These are phyloP conservation scores for Drosophila eugracilis DNA, from an alignment of 1,140 invertebrate species.

Conservation along the genomic window DNA sequence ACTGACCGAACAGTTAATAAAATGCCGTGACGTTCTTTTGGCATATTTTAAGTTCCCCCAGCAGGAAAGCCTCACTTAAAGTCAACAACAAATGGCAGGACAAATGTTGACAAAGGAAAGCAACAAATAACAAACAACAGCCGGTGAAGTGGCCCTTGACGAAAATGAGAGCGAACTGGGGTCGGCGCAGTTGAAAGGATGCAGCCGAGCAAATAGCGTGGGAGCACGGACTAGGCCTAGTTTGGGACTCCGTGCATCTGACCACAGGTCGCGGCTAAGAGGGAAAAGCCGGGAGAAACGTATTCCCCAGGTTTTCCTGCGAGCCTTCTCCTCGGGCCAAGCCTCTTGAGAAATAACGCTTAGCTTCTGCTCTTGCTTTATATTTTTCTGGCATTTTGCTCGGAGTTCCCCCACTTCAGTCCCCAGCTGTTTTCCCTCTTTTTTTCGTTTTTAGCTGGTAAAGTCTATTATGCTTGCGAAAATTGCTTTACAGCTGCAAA, in stretches of 20 bases:
- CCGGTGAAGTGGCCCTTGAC: conserved; percentile 50
- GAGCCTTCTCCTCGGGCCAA: conserved; percentile 8
- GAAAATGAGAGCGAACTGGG: conserved; percentile 51
- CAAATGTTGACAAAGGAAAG: conserved; percentile 66
- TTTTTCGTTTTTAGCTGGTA: conserved; percentile 55
- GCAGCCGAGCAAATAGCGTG: conserved; percentile 43
- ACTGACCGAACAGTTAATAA: conserved; percentile 16
- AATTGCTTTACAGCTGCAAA: conserved; percentile 80
- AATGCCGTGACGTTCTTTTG: conserved; percentile 11
- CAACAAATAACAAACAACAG: conserved; percentile 54
- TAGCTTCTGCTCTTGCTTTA: conserved; percentile 54
- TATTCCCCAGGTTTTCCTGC: conserved; percentile 51
- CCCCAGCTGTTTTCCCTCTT: conserved; percentile 21
- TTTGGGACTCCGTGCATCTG: conserved; percentile 24
- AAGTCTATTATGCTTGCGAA: conserved; percentile 80
- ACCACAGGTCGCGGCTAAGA: conserved; percentile 32
- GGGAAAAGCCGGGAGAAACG: not conserved
- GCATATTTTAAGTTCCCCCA: conserved; percentile 2
- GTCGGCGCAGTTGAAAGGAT: conserved; percentile 33
- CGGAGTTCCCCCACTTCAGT: conserved; percentile 31
- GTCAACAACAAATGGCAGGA: conserved; percentile 66
- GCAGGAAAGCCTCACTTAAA: conserved; percentile 30
- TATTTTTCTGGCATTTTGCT: conserved; percentile 70
- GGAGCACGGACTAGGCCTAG: conserved; percentile 30
- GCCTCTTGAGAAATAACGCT: conserved; percentile 75